Conservation (phyloP, 2,888 invertebrate species). For the Pimpla rufipes region DNA sequence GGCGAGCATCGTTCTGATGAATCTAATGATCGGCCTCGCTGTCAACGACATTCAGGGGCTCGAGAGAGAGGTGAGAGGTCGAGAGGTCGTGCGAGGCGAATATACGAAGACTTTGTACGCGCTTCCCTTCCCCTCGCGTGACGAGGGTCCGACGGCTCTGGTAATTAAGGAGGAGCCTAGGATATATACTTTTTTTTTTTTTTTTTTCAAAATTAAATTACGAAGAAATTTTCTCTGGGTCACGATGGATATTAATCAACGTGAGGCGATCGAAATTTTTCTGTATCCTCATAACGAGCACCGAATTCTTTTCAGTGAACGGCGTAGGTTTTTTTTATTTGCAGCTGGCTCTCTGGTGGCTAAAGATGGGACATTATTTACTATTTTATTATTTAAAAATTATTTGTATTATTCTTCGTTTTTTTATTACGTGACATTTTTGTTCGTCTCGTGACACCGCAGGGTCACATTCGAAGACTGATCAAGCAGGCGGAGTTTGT, state of each 20-base stretch:
- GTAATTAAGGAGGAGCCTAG: conserved; percentile 37
- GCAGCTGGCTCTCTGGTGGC: too few species aligned
- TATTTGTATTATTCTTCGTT: too few species aligned
- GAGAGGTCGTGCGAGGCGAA: neutral
- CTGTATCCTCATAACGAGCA: conserved; percentile 32
- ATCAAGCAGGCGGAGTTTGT: conserved; percentile 81
- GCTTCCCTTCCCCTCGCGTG: conserved; percentile 13
- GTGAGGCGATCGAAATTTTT: conserved; percentile 20
- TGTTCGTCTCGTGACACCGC: too few species aligned
- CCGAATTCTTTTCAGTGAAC: conserved; percentile 6
- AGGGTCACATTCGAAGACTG: conserved; percentile 77
- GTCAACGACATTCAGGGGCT: conserved; percentile 86
- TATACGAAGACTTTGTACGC: neutral
- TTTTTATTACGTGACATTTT: too few species aligned
- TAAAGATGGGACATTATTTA: too few species aligned
- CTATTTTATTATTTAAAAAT: too few species aligned
- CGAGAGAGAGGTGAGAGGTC: conserved; percentile 75
- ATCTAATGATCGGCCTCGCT: conserved; percentile 87
- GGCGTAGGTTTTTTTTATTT: too few species aligned
- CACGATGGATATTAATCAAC: conserved; percentile 42
- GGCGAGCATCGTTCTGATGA: conserved; percentile 87
- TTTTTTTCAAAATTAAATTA: conserved; percentile 43
- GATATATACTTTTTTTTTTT: conserved; percentile 25
- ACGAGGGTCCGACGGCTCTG: conserved; percentile 58
- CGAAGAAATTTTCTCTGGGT: conserved; percentile 5